Evolutionary conservation across 2,113 vertebrate species (phyloP).

Genomic region (Cairina moschata): DNA sequence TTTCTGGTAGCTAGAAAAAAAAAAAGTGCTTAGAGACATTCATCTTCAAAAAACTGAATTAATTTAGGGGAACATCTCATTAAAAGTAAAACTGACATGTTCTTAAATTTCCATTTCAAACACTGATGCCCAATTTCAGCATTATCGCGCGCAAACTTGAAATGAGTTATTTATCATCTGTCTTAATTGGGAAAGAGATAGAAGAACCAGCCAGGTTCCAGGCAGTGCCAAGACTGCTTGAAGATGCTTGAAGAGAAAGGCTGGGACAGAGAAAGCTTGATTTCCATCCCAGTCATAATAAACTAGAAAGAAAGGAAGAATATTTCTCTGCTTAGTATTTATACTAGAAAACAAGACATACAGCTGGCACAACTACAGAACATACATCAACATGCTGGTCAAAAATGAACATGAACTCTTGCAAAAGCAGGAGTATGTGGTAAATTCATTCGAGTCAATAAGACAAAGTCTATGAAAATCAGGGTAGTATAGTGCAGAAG

Average conservation of each 20-base stretch:
- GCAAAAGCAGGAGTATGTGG: not conserved
- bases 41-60: not conserved
- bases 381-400: not conserved
- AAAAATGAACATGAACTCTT: not conserved
- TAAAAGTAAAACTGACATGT: not conserved
- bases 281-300: not conserved
- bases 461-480: not conserved
- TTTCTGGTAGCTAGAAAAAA: not conserved
- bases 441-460: not conserved
- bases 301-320: not conserved
- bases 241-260: not conserved
- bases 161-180: not conserved
- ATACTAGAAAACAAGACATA: not conserved
- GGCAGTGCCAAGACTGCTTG: not conserved
- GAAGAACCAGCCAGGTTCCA: not conserved
- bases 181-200: not conserved
- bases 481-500: rapidly evolving
- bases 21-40: not conserved
- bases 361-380: not conserved
- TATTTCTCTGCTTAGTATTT: not conserved
- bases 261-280: not conserved
- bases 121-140: not conserved
- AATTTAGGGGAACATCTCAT: not conserved
- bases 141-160: not conserved
- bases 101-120: conserved; percentile 3